A percentile compares a stretch with the other conserved stretches of the same genome.
These are phyloP conservation scores for fruit fly (Drosophila melanogaster) DNA, from an alignment of 1,140 invertebrate species.

Conservation along the genomic window DNA sequence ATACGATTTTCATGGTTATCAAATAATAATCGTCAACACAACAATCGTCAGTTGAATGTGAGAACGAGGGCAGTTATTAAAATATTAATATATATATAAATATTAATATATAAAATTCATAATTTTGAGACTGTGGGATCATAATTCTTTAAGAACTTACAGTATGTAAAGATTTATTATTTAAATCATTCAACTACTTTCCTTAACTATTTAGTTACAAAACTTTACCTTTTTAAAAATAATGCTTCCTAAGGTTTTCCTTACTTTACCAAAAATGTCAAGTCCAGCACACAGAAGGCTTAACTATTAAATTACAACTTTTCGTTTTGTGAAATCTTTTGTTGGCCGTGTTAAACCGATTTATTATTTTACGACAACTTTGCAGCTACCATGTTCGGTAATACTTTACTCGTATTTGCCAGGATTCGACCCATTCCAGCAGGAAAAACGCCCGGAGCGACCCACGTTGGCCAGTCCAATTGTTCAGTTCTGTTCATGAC, in stretches of 20 bases:
- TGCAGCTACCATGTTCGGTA: background rate
- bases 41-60: slow-evolving; percentile 5
- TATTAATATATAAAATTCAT: too few species aligned
- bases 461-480: slow-evolving; percentile 30
- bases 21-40: slow-evolving; percentile 26
- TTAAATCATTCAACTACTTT: too few species aligned
- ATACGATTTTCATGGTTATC: slow-evolving; percentile 35
- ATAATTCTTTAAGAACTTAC: too few species aligned
- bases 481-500: slow-evolving; percentile 42
- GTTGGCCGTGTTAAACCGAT: background rate
- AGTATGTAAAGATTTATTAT: too few species aligned
- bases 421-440: background rate
- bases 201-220: too few species aligned
- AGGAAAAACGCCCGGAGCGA: slow-evolving; percentile 20
- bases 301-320: too few species aligned
- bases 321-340: background rate
- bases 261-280: too few species aligned
- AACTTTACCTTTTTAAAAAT: too few species aligned
- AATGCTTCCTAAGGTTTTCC: too few species aligned
- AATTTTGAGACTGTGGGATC: too few species aligned
- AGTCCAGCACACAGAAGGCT: too few species aligned
- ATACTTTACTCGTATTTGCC: background rate
- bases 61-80: slow-evolving; percentile 18
- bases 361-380: background rate
- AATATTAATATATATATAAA: too few species aligned